These are phyloP conservation scores for Psettodes erumei DNA, from an alignment of 2,113 vertebrate genomes.

Conservation along the genomic window DNA sequence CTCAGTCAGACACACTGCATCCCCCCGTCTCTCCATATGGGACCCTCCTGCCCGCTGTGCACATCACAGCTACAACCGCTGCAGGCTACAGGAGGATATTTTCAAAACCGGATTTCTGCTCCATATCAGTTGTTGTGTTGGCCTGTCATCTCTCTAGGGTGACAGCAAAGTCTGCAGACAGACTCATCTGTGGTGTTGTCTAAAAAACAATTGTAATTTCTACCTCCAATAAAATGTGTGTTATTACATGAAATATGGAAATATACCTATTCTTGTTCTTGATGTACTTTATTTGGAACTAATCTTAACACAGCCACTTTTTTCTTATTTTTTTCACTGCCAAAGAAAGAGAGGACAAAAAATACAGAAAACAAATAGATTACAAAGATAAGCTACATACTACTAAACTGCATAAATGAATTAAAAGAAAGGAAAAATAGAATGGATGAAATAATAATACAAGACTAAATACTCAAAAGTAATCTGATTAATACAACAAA, in stretches of 20 bases:
- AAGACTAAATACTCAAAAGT: not conserved
- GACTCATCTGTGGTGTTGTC: not conserved
- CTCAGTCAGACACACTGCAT: slow-evolving; percentile 71
- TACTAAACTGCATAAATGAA: not conserved
- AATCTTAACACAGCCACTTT: not conserved
- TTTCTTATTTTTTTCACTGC: not conserved
- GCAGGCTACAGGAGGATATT: slow-evolving; percentile 49
- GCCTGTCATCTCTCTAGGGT: slow-evolving; percentile 14
- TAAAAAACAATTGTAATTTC: not conserved
- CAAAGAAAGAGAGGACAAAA: not conserved
- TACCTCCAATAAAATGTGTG: not conserved
- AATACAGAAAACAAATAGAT: not conserved
- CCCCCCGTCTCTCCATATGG: slow-evolving; percentile 74
- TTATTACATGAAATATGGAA: not conserved
- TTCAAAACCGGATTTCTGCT: slow-evolving; percentile 33
- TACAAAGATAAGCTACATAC: not conserved
- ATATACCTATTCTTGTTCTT: not conserved
- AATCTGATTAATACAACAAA: not conserved
- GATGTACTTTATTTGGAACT: not conserved
- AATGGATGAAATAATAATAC: not conserved
- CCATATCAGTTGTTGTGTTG: not conserved
- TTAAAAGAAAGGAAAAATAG: not conserved
- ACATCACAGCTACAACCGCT: slow-evolving; percentile 49
- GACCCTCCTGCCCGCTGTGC: slow-evolving; percentile 60
- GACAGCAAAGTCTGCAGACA: not conserved